Conservation (phyloP, 1,140 invertebrate species). For the Lucilia sericata region DNA sequence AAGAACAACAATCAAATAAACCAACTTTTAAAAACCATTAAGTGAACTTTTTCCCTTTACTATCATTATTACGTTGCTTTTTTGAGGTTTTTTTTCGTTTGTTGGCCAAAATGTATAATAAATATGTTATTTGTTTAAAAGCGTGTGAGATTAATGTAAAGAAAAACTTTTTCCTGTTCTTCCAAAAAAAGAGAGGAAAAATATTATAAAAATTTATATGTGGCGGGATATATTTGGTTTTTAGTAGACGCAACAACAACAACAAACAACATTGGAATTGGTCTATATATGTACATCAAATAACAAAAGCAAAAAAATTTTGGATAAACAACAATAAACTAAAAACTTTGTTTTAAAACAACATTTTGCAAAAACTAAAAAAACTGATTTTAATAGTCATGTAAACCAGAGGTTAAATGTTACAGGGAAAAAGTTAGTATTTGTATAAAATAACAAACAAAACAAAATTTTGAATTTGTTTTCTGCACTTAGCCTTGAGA, state of each 20-base stretch:
- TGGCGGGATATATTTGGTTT: slow-evolving; percentile 39
- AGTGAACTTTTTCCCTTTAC: slow-evolving; percentile 25
- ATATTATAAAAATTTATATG: neutral
- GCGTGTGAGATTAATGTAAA: slow-evolving; percentile 42
- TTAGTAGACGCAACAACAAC: neutral
- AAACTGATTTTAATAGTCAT: slow-evolving; percentile 10
- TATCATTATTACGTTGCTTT: neutral
- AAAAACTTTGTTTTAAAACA: slow-evolving; percentile 33
- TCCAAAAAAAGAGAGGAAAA: neutral
- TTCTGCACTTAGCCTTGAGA: slow-evolving; percentile 20
- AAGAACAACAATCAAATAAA: slow-evolving; percentile 8
- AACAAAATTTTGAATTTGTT: neutral
- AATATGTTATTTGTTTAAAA: slow-evolving; percentile 44
- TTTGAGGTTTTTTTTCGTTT: neutral
- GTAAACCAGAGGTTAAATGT: slow-evolving; percentile 41
- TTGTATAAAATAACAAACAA: neutral
- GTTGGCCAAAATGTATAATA: slow-evolving; percentile 36
- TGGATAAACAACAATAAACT: slow-evolving; percentile 34
- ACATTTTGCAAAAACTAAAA: neutral
- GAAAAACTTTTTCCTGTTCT: slow-evolving; percentile 40
- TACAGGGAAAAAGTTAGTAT: neutral
- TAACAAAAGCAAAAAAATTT: neutral
- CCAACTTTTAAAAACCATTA: slow-evolving; percentile 37
- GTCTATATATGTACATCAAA: neutral
- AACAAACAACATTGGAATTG: too few relatives aligned